Percentiles rank a stretch among this genome's conserved stretches.
These are phyloP conservation scores for Willowsia nigromaculata DNA, from an alignment of 2,888 invertebrate species.

Conservation along the genomic window DNA sequence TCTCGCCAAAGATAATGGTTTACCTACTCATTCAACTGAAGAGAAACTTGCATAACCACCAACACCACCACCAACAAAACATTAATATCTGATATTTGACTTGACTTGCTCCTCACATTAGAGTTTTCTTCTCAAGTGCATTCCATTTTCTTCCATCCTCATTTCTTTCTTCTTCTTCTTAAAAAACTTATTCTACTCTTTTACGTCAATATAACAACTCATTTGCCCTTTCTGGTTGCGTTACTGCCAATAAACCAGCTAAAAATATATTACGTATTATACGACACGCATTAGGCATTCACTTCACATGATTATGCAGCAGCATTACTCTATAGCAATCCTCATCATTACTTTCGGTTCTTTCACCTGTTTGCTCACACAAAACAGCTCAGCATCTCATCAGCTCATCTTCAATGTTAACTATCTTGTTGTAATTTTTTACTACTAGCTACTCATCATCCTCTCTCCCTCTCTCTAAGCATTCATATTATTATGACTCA, in stretches of 20 bases:
- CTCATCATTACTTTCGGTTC: background rate
- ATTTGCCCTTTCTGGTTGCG: background rate
- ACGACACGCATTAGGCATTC: too few relatives aligned
- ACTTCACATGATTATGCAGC: background rate
- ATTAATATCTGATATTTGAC: background rate
- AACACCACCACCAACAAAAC: background rate
- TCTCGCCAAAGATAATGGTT: background rate
- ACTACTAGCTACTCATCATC: background rate
- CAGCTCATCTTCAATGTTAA: background rate
- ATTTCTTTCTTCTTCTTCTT: too few relatives aligned
- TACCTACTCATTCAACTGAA: background rate
- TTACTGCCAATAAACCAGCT: background rate
- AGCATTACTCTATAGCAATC: background rate
- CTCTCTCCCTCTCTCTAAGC: background rate
- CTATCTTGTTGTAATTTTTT: background rate
- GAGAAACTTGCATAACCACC: constrained; percentile 12
- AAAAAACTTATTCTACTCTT: background rate
- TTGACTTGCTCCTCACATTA: background rate
- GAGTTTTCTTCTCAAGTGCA: background rate
- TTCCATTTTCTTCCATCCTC: too few relatives aligned
- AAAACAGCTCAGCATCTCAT: background rate
- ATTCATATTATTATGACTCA: too few relatives aligned
- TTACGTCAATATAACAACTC: constrained; percentile 1
- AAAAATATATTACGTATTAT: background rate
- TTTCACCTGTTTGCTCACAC: background rate